Evolutionary conservation across 2,113 vertebrate species (phyloP).

Genomic region (Chitala chitala): DNA sequence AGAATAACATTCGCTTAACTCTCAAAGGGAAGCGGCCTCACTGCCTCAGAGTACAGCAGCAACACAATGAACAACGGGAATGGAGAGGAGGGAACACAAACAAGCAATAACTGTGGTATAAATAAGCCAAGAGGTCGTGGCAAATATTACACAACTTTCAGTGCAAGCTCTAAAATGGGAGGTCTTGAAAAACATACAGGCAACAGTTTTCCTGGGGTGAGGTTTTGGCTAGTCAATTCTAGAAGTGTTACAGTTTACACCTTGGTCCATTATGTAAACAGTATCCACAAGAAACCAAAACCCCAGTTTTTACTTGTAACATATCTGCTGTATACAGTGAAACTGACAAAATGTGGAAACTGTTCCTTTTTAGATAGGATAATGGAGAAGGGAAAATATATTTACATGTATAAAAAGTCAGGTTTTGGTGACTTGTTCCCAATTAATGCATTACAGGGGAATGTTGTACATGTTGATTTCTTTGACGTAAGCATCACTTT

Average conservation of each 20-base stretch:
- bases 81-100: background rate
- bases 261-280: background rate
- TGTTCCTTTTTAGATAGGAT: too few relatives aligned
- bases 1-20: background rate
- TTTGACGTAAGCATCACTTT: background rate
- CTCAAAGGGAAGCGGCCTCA: background rate
- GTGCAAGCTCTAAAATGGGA: slow-evolving; percentile 24
- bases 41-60: background rate
- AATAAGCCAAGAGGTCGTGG: slow-evolving; percentile 12
- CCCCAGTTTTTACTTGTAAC: too few relatives aligned
- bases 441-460: background rate
- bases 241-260: background rate
- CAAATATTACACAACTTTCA: slow-evolving; percentile 23
- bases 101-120: background rate
- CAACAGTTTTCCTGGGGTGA: background rate
- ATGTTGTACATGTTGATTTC: background rate
- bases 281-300: too few relatives aligned
- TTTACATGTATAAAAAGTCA: slow-evolving; percentile 41
- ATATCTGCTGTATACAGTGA: too few relatives aligned
- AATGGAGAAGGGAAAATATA: slow-evolving; percentile 33
- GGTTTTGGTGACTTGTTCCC: slow-evolving; percentile 19
- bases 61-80: background rate
- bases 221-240: background rate
- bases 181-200: background rate
- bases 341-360: too few relatives aligned